A percentile compares a stretch with the other conserved stretches of the same genome.
Evolutionary conservation across 2,797 vertebrate genomes (phyloP).

Genomic region (Pachyuromys duprasi): DNA sequence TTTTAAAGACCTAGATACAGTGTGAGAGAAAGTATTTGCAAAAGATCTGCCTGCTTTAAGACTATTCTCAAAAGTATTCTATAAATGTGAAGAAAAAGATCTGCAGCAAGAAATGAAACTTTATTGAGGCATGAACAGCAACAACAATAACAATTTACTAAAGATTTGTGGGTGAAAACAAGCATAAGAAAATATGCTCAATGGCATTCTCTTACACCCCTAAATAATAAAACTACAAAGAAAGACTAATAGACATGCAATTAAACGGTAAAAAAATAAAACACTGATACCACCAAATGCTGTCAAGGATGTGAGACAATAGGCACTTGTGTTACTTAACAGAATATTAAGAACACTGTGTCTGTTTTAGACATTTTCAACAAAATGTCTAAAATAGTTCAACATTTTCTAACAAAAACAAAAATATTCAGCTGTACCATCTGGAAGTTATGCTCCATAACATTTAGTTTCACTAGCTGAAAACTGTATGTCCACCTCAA

Average conservation of each 20-base stretch:
- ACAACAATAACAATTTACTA: background rate
- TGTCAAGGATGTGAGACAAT: background rate
- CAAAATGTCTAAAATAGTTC: too few species aligned
- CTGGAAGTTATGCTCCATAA: background rate
- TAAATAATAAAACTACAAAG: background rate
- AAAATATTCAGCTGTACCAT: background rate
- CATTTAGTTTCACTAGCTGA: background rate
- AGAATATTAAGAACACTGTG: background rate
- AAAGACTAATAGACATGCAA: background rate
- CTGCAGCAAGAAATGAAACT: background rate
- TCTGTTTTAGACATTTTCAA: too few species aligned
- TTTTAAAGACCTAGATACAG: background rate
- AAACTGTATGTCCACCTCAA: background rate
- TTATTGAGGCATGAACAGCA: background rate
- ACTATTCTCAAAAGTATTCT: background rate
- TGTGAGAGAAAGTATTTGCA: background rate
- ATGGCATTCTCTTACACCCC: background rate
- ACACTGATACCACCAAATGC: background rate
- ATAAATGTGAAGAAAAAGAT: background rate
- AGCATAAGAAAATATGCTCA: background rate
- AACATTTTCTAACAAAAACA: background rate
- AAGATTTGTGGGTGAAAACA: background rate
- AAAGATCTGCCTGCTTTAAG: background rate
- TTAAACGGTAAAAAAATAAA: background rate
- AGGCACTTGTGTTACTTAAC: background rate